These are phyloP conservation scores for Cephus rjabovi DNA, from an alignment of 2,888 invertebrate genomes.

Conservation along the genomic window DNA sequence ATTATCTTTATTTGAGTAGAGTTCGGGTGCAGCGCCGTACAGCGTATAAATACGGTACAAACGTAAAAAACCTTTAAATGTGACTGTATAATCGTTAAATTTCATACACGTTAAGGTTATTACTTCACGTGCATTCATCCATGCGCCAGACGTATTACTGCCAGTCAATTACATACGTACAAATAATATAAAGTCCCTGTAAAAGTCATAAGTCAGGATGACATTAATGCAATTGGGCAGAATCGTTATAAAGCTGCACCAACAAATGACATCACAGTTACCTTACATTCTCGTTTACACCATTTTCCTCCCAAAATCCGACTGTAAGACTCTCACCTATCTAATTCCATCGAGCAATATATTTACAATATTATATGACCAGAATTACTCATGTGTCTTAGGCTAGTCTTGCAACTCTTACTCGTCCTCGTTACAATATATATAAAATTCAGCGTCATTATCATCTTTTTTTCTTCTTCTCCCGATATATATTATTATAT, in stretches of 20 bases:
- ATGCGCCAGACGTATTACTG: slow-evolving; percentile 18
- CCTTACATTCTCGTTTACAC: not conserved
- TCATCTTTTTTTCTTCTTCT: slow-evolving; percentile 17
- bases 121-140: slow-evolving; percentile 13
- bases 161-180: slow-evolving; percentile 14
- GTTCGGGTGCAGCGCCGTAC: slow-evolving; percentile 55
- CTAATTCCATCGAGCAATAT: slow-evolving; percentile 18
- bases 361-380: slow-evolving; percentile 54
- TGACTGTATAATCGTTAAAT: slow-evolving; percentile 44
- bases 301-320: not conserved
- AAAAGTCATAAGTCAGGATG: not conserved
- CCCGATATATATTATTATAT: slow-evolving; percentile 47
- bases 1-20: slow-evolving; percentile 55
- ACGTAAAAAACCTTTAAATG: slow-evolving; percentile 62
- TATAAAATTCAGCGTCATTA: slow-evolving; percentile 54
- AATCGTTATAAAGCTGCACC: not conserved
- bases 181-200: not conserved
- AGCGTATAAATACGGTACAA: slow-evolving; percentile 61
- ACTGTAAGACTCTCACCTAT: not conserved
- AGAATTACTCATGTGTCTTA: slow-evolving; percentile 61
- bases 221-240: not conserved
- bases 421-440: slow-evolving; percentile 31
- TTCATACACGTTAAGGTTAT: slow-evolving; percentile 30
- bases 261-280: not conserved
- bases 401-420: slow-evolving; percentile 52